phyloP scores from a whole-genome alignment of 2,797 vertebrate species.

The Vultur gryphus region DNA sequence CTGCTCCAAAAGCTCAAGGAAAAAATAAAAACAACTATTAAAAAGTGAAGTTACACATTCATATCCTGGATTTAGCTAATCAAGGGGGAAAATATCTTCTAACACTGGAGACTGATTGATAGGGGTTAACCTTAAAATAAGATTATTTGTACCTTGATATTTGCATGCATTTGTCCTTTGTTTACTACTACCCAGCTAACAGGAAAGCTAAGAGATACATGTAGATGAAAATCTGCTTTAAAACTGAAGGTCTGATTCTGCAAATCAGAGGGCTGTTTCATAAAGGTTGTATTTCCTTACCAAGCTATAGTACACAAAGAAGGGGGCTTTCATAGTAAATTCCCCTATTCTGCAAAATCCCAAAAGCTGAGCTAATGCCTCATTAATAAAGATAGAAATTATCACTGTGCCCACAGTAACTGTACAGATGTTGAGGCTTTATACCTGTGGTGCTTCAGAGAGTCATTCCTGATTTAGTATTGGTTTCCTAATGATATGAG shows the following conservation, averaged over 20 bases:
- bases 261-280: background rate
- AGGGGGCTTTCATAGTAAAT: background rate
- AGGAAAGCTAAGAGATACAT: background rate
- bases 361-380: slow-evolving; percentile 41
- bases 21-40: background rate
- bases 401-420: background rate
- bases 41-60: background rate
- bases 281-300: background rate
- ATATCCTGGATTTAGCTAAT: slow-evolving; percentile 26
- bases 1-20: background rate
- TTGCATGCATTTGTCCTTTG: background rate
- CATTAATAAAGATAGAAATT: background rate
- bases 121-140: slow-evolving; percentile 16
- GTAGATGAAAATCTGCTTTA: slow-evolving; percentile 8
- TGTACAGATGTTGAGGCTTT: background rate
- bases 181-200: background rate
- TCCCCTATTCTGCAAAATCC: background rate
- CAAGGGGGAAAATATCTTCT: background rate
- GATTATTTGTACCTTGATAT: background rate
- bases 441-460: background rate
- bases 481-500: background rate
- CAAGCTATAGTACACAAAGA: background rate
- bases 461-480: background rate
- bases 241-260: background rate
- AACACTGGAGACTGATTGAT: background rate